phyloP scores from a whole-genome alignment of 2,888 invertebrate species.

The Tiphia femorata region DNA sequence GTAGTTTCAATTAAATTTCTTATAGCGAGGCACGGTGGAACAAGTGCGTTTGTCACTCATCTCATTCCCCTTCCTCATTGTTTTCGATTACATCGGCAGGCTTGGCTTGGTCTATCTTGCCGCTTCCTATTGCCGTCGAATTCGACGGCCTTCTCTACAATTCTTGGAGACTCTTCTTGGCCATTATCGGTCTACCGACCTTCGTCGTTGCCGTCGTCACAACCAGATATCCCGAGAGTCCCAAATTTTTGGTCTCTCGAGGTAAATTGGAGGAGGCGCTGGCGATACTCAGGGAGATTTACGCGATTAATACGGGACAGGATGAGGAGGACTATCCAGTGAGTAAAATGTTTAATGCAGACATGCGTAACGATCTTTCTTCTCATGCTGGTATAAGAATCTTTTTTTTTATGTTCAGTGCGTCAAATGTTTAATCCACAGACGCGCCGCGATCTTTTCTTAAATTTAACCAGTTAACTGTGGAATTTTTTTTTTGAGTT shows the following conservation, averaged over 20 bases:
- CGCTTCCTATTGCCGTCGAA: slow-evolving; percentile 62
- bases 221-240: slow-evolving; percentile 80
- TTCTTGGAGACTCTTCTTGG: slow-evolving; percentile 83
- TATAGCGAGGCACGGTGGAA: no score
- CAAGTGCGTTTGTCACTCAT: no score
- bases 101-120: slow-evolving; percentile 79
- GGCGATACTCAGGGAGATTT: slow-evolving; percentile 74
- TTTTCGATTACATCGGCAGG: slow-evolving; percentile 67
- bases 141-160: slow-evolving; percentile 71
- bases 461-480: no score
- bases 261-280: slow-evolving; percentile 75
- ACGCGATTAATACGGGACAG: slow-evolving; percentile 71
- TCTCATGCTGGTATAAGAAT: no score
- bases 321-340: slow-evolving; percentile 72
- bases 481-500: no score
- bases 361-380: not conserved
- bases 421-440: no score
- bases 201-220: slow-evolving; percentile 74
- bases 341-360: slow-evolving; percentile 24
- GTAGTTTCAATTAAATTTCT: no score
- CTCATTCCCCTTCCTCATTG: no score
- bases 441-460: no score
- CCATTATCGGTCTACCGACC: slow-evolving; percentile 77
- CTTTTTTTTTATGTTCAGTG: no score
- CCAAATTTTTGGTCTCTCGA: slow-evolving; percentile 79